Conservation (phyloP, 1,140 invertebrate species). For the Eueides isabella region DNA sequence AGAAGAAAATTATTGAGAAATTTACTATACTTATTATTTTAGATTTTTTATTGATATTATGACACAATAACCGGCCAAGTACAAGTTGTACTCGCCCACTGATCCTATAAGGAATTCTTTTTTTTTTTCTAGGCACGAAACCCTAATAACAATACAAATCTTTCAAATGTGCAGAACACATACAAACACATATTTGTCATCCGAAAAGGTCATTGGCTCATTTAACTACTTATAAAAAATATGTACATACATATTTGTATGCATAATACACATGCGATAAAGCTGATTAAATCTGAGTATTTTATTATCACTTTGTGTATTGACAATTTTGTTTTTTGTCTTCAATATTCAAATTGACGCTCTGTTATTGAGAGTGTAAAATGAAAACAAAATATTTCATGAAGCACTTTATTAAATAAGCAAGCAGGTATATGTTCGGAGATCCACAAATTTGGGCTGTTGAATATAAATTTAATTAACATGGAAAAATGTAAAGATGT, state of each 20-base stretch:
- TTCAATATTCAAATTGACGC: conserved; percentile 8
- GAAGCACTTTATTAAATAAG: conserved; percentile 5
- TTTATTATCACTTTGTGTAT: background rate
- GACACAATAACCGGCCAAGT: too few relatives aligned
- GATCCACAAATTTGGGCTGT: background rate
- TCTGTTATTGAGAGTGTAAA: background rate
- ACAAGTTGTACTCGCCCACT: too few relatives aligned
- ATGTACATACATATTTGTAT: background rate
- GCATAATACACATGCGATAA: background rate
- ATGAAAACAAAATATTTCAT: conserved; percentile 12
- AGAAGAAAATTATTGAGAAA: too few relatives aligned
- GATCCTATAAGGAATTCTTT: too few relatives aligned
- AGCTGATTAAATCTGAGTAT: background rate
- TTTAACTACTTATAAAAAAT: too few relatives aligned
- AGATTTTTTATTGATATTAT: too few relatives aligned
- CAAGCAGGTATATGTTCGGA: background rate
- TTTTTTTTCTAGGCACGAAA: too few relatives aligned
- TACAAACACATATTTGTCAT: too few relatives aligned
- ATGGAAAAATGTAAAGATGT: background rate
- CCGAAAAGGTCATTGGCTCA: too few relatives aligned
- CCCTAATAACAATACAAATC: too few relatives aligned
- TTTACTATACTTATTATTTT: too few relatives aligned
- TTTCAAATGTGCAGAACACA: too few relatives aligned
- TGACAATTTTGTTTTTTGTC: conserved; percentile 7
- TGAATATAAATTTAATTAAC: background rate